Conservation (phyloP, 1,140 invertebrate species). For the Euura saliciscinereae region DNA sequence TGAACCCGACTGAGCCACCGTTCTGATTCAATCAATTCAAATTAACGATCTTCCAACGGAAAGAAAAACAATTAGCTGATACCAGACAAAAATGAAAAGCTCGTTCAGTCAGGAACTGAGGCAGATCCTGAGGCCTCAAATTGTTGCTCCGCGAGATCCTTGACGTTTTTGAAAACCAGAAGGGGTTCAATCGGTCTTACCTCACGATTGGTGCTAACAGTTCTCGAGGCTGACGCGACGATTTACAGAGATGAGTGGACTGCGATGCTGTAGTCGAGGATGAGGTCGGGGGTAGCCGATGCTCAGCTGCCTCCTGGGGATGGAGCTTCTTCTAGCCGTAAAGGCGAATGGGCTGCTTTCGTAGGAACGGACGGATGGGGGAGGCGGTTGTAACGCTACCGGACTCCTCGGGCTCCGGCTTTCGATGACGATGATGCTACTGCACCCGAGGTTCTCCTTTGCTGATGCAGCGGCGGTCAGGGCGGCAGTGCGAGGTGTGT, state of each 20-base stretch:
- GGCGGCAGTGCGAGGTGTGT: conserved; percentile 62
- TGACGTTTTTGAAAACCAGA: not conserved
- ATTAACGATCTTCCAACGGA: too few species aligned
- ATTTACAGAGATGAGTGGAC: conserved; percentile 48
- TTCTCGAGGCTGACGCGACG: conserved; percentile 54
- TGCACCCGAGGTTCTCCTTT: conserved; percentile 20
- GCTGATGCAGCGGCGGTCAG: conserved; percentile 30
- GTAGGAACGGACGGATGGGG: conserved; percentile 57
- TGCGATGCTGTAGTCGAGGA: conserved; percentile 39
- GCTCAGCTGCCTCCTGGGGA: conserved; percentile 22
- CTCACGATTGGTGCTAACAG: conserved; percentile 59
- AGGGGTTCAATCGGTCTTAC: conserved; percentile 20
- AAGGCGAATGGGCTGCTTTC: conserved; percentile 42
- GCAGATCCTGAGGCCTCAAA: too few species aligned
- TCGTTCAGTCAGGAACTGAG: too few species aligned
- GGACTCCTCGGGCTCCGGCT: conserved; percentile 10
- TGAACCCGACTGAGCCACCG: conserved; percentile 60
- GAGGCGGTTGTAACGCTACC: conserved; percentile 45
- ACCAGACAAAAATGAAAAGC: too few species aligned
- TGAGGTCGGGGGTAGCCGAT: conserved; percentile 23
- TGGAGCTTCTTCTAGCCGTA: not conserved
- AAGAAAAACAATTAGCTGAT: too few species aligned
- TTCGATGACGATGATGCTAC: conserved; percentile 17
- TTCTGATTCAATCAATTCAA: conserved; percentile 33
- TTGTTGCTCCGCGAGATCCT: too few species aligned